Evolutionary conservation across 2,888 invertebrate species (phyloP), one percentile per base, ranked within the genome.

Genomic region (Pristionchus maxplancki): DNA sequence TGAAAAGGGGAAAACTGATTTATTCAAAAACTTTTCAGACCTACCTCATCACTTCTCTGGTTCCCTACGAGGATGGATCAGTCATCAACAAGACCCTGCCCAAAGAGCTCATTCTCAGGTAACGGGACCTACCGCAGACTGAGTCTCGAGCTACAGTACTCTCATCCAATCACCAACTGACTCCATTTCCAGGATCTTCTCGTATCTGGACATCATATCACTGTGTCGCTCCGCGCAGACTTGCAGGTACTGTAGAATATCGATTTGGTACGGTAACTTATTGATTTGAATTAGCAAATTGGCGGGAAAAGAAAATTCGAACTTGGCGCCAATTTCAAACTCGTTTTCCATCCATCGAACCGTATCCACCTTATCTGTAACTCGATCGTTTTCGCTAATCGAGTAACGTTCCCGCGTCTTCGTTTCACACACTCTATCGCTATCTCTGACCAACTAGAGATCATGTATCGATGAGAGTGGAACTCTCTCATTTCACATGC

Each of bases 161-260:
- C 24, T 24, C 5, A 58, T 58, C 53, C 62, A 28, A 64, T 64
- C 62, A 9, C 17, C 20, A 58, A 64, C 62, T 64, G 62, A 64
- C 24, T 17, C 11, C 58, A 83, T 92, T 91, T 94, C 91, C 93
- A 96, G 97, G 95, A 97, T 98, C 95, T 97, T 98, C 95, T 99
- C 98, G 58, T 98, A 97, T 95, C 96, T 99, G 95, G 98, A 99
- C 95, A 98, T 98, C 84, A 97, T 98, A 53, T 97, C 98, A 24
- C 96, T 99, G 92, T 99, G 99, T 95, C 96, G 94, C 28, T 93
- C 93, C 44, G 95, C 95, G 11, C 95, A 95, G 90, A 90, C 92
- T 15, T 93, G 94, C 88, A 88, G 91, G 34, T 82, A 40, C 8
- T 31, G 3, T 4, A 17, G 17, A 64, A n/a, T 71, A 71, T 37